Evolutionary conservation across 2,888 invertebrate species (phyloP).

Genomic region (Tetranychus truncatus): DNA sequence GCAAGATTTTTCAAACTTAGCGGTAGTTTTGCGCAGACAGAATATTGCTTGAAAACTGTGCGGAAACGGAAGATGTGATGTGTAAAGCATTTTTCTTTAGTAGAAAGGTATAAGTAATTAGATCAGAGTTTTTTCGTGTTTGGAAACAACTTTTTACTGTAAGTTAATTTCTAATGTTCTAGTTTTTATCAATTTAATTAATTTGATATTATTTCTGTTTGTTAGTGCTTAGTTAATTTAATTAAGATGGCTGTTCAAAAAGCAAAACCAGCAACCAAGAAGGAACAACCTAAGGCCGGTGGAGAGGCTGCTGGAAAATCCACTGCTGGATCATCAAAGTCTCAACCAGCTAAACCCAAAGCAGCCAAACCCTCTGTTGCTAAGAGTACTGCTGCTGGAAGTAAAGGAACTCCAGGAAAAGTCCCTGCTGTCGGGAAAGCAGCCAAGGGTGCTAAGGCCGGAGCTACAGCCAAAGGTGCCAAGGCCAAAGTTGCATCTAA

Average conservation of each 20-base stretch:
- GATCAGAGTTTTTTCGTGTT: background rate
- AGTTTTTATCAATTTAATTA: background rate
- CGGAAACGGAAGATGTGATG: background rate
- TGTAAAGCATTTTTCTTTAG: no score
- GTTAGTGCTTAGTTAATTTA: conserved; percentile 2
- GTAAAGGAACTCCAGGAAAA: no score
- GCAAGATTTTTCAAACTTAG: background rate
- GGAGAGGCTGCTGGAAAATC: conserved; percentile 20
- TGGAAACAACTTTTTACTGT: background rate
- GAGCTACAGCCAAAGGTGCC: conserved; percentile 4
- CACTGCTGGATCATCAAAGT: conserved; percentile 5
- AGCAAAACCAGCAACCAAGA: conserved; percentile 20
- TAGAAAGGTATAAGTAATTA: no score
- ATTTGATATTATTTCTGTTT: background rate
- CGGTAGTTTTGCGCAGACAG: background rate
- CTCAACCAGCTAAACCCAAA: background rate
- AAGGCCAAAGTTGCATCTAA: background rate
- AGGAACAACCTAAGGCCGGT: conserved; percentile 14
- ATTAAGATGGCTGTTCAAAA: conserved; percentile 8
- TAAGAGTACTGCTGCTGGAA: background rate
- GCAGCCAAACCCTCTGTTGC: background rate
- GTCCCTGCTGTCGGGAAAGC: background rate
- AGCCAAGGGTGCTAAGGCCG: background rate
- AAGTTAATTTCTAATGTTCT: background rate
- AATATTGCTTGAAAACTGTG: background rate